Conservation (phyloP, 2,113 vertebrate genomes). For the Ciconia maguari region DNA sequence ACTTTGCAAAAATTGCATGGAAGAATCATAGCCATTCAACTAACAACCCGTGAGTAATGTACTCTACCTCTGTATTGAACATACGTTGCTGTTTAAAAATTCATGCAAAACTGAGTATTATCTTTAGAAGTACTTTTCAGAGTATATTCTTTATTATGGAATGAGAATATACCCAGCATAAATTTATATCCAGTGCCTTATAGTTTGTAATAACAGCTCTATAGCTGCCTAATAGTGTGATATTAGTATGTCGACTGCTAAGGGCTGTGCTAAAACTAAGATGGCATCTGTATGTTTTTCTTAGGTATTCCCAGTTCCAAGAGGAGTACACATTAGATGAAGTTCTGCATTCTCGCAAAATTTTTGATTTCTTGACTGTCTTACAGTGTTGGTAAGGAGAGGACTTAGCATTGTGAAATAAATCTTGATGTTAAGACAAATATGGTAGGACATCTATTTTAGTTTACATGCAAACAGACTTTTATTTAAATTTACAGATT, state of each 20-base stretch:
- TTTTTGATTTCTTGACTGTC: slow-evolving; percentile 90
- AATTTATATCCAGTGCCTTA: neutral
- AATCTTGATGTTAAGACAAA: slow-evolving; percentile 16
- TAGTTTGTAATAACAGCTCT: neutral
- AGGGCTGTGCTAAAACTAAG: neutral
- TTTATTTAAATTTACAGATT: neutral
- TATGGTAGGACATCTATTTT: neutral
- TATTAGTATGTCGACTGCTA: neutral
- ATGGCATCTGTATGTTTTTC: slow-evolving; percentile 7
- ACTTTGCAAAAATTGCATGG: slow-evolving; percentile 98
- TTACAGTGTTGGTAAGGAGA: slow-evolving; percentile 94
- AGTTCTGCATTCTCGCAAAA: slow-evolving; percentile 81
- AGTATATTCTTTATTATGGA: neutral
- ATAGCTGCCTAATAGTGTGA: neutral
- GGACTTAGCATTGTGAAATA: neutral
- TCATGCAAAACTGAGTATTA: neutral
- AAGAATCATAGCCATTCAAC: slow-evolving; percentile 97
- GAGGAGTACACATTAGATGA: slow-evolving; percentile 90
- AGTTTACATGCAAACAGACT: no score
- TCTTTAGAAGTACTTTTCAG: neutral
- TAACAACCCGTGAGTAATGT: slow-evolving; percentile 90
- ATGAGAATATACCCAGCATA: neutral
- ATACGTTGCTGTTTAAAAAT: neutral
- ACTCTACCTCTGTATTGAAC: neutral
- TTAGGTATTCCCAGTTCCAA: slow-evolving; percentile 92